phyloP scores from a whole-genome alignment of 2,888 invertebrate genomes.

The Itoplectis maculator region DNA sequence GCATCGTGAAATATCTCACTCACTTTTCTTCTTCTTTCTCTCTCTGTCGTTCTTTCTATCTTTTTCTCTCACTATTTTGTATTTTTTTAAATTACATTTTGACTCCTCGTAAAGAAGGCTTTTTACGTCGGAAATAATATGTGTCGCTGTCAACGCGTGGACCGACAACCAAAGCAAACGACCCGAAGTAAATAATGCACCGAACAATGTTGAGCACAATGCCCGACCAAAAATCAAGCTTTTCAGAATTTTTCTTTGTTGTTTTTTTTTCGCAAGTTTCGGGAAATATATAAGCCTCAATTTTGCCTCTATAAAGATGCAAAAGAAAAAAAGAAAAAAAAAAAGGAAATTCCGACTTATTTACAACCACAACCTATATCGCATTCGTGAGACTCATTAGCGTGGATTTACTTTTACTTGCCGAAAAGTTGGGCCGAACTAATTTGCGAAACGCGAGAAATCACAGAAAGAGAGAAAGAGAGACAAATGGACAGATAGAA shows the following conservation, averaged over 20 bases:
- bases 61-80: not conserved
- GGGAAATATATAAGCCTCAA: not conserved
- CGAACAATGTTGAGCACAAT: not conserved
- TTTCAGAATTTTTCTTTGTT: not conserved
- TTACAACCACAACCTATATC: not conserved
- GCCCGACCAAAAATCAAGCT: not conserved
- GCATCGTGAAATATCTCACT: not conserved
- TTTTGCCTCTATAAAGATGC: not conserved
- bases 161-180: not conserved
- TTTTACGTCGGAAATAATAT: not conserved
- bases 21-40: not conserved
- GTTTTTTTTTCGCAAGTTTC: not conserved
- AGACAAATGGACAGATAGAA: too few relatives aligned
- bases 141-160: not conserved
- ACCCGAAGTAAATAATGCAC: not conserved
- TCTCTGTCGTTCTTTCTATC: not conserved
- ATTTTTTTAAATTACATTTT: not conserved
- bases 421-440: constrained; percentile 4
- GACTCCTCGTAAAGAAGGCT: not conserved
- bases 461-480: constrained; percentile 1
- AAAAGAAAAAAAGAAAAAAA: not conserved
- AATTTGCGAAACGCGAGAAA: constrained; percentile 24
- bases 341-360: not conserved
- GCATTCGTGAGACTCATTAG: not conserved
- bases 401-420: constrained; percentile 15